Conservation (phyloP, 2,113 vertebrate genomes). For the Felis catus region F.catus_Fca126_mat1.0 CM031415.1:11374001-11374500, state of each 20-base stretch:
- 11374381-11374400: not conserved
- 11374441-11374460: not conserved
- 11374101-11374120: not conserved
- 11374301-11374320: not conserved
- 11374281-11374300: not conserved
- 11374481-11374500: rapidly evolving
- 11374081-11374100: conserved; percentile 35
- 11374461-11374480: not conserved
- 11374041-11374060: conserved; percentile 28
- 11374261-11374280: not conserved
- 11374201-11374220: conserved; percentile 38
- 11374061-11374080: conserved; percentile 36
- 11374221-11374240: not conserved
- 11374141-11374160: conserved; percentile 6
- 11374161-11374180: not conserved
- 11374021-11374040: not conserved
- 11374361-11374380: not conserved
- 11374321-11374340: not conserved
- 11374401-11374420: not conserved
- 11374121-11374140: not conserved
- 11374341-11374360: not conserved
- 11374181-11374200: conserved; percentile 21
- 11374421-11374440: not conserved
- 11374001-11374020: conserved; percentile 12
- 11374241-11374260: not conserved